Percentiles rank a stretch among this genome's conserved stretches.
Evolutionary conservation across 2,797 vertebrate genomes (phyloP).

Genomic region (Megalops cyprinoides): DNA sequence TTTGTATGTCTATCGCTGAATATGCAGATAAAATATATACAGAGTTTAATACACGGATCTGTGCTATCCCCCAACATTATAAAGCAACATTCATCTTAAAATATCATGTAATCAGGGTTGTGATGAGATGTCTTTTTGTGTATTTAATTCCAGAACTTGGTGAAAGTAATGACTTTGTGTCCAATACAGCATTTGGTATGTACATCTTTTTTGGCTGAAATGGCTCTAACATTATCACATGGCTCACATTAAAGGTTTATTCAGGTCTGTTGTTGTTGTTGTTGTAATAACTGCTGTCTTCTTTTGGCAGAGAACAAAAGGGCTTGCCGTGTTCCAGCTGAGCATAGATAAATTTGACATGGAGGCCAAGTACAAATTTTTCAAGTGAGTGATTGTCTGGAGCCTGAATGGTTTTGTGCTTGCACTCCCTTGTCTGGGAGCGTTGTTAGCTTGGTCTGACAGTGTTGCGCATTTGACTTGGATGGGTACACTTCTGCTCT

Average conservation of each 20-base stretch:
- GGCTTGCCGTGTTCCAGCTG: slow-evolving; percentile 86
- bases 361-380: slow-evolving; percentile 91
- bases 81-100: neutral
- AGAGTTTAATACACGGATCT: no score
- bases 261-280: slow-evolving; percentile 2
- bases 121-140: neutral
- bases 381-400: slow-evolving; percentile 76
- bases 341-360: slow-evolving; percentile 87
- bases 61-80: neutral
- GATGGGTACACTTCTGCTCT: no score
- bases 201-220: slow-evolving; percentile 41
- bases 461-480: no score
- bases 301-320: slow-evolving; percentile 84
- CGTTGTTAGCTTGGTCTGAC: no score
- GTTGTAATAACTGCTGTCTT: slow-evolving; percentile 31
- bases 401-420: no score
- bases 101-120: neutral
- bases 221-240: neutral
- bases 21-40: no score
- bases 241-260: neutral
- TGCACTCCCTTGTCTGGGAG: no score
- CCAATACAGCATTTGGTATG: slow-evolving; percentile 85
- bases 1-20: no score
- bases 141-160: slow-evolving; percentile 77
- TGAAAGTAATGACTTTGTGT: slow-evolving; percentile 92